These are phyloP conservation scores for Rhamphomyia laevipes DNA, from an alignment of 2,888 invertebrate genomes.

Conservation along the genomic window DNA sequence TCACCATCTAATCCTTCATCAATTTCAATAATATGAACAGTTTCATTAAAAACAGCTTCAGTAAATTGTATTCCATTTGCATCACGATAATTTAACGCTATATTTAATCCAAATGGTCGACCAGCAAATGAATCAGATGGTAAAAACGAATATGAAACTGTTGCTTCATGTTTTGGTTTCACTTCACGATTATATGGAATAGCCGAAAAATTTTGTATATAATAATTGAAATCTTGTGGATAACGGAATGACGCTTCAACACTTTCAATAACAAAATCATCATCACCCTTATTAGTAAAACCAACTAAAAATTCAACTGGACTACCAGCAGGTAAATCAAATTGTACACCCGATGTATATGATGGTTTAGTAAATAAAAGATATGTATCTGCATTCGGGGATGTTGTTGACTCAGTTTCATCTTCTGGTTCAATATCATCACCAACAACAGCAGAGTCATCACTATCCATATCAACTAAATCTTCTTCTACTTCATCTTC, in stretches of 20 bases:
- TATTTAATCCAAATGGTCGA: constrained; percentile 88
- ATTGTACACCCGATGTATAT: constrained; percentile 46
- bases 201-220: constrained; percentile 96
- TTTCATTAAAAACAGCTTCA: constrained; percentile 96
- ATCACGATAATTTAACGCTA: constrained; percentile 86
- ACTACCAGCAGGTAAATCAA: constrained; percentile 67
- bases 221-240: constrained; percentile 96
- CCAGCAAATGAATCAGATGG: constrained; percentile 96
- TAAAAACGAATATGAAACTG: constrained; percentile 87
- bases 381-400: constrained; percentile 83
- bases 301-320: constrained; percentile 93
- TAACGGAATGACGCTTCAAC: constrained; percentile 97
- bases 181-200: constrained; percentile 79
- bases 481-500: constrained; percentile 48
- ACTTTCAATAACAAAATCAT: constrained; percentile 83
- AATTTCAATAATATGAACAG: constrained; percentile 87
- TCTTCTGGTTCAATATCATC: constrained; percentile 46
- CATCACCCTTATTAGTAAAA: constrained; percentile 86
- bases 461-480: constrained; percentile 49
- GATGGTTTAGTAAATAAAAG: constrained; percentile 79
- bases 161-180: constrained; percentile 83
- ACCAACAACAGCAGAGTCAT: constrained; percentile 49
- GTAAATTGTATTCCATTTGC: constrained; percentile 46
- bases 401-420: constrained; percentile 51
- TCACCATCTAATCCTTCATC: constrained; percentile 97